Evolutionary conservation across 2,113 vertebrate species (phyloP).

Genomic region (Pampusana beccarii): DNA sequence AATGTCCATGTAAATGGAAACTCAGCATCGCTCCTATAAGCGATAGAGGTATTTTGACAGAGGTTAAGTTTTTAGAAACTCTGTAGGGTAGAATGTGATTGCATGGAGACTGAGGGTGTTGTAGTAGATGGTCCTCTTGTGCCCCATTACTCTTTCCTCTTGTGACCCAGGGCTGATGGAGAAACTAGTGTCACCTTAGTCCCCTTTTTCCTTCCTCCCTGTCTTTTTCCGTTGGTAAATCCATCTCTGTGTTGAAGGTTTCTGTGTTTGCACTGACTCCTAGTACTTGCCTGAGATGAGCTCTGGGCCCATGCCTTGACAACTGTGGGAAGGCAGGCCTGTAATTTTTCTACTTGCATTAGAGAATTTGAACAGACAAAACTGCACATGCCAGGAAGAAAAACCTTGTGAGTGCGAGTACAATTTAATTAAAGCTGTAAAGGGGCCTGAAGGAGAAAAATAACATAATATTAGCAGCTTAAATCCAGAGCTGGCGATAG

Average conservation of each 20-base stretch:
- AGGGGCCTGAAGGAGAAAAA: constrained; percentile 44
- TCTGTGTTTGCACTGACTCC: neutral
- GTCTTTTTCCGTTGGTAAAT: neutral
- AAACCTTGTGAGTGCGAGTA: neutral
- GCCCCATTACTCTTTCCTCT: neutral
- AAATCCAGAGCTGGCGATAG: neutral
- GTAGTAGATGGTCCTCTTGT: neutral
- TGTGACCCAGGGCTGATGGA: neutral
- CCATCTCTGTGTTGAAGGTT: neutral
- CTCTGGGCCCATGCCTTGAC: neutral
- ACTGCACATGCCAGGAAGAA: neutral
- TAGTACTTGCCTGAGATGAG: neutral
- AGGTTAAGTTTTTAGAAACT: neutral
- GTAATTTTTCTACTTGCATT: neutral
- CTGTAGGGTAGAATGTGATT: neutral
- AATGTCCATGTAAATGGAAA: neutral
- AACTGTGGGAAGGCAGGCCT: neutral
- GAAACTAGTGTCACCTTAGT: neutral
- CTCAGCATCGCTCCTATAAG: neutral
- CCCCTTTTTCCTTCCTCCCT: neutral
- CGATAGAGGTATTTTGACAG: neutral
- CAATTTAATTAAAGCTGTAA: constrained; percentile 41
- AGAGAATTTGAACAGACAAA: constrained; percentile 2
- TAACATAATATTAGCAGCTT: constrained; percentile 22
- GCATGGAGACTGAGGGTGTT: neutral